Conservation (phyloP, 2,113 vertebrate genomes). For the Brachypodius melanocephalos region DNA sequence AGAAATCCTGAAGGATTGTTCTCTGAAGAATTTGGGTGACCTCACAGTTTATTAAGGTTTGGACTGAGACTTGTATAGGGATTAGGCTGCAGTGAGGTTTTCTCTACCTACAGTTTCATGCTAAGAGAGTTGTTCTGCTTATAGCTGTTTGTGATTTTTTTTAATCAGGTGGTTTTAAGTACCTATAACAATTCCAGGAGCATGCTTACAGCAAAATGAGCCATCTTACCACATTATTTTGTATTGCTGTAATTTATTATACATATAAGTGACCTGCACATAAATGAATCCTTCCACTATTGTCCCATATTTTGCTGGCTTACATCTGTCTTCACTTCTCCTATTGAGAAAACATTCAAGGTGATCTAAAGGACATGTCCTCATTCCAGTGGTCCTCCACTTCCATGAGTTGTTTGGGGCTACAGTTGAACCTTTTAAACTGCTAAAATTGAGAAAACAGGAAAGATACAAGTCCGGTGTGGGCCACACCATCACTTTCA, state of each 20-base stretch:
- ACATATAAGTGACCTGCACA: not conserved
- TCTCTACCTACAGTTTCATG: not conserved
- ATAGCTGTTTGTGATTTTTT: not conserved
- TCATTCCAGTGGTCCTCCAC: not conserved
- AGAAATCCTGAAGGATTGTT: not conserved
- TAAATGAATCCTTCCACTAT: not conserved
- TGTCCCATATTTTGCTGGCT: not conserved
- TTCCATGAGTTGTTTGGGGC: not conserved
- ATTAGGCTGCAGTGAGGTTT: not conserved
- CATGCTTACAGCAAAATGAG: not conserved
- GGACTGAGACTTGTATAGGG: not conserved
- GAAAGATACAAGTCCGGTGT: not conserved
- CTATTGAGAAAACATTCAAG: not conserved
- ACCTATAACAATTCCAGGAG: not conserved
- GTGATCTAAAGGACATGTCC: not conserved
- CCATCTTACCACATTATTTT: not conserved
- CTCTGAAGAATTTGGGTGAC: not conserved
- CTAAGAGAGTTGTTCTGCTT: not conserved
- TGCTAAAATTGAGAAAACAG: not conserved
- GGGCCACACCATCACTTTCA: constrained; percentile 2
- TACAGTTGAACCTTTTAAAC: not conserved
- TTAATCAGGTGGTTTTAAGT: not conserved
- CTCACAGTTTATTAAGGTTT: not conserved
- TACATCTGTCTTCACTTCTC: not conserved
- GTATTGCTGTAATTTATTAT: not conserved